Conservation (phyloP, 2,888 invertebrate species). For the Tinea semifulvella region DNA sequence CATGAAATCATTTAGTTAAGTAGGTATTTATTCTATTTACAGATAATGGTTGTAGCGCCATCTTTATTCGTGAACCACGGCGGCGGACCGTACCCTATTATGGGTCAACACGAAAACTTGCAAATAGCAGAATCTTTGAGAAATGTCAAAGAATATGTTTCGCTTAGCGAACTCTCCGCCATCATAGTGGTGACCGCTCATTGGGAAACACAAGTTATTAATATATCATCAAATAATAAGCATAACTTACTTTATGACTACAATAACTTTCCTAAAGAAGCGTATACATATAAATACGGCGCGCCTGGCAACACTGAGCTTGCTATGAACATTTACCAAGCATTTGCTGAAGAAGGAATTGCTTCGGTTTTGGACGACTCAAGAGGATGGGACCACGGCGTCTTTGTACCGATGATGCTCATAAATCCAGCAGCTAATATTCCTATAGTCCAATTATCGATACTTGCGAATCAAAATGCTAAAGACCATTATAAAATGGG, state of each 20-base stretch:
- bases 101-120: slow-evolving; percentile 28
- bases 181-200: slow-evolving; percentile 35
- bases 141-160: slow-evolving; percentile 26
- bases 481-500: slow-evolving; percentile 30
- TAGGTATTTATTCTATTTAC: too few species aligned
- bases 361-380: slow-evolving; percentile 25
- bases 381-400: slow-evolving; percentile 41
- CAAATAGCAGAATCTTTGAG: slow-evolving; percentile 26
- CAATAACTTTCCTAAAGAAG: slow-evolving; percentile 31
- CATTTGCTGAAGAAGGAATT: slow-evolving; percentile 28
- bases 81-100: slow-evolving; percentile 31
- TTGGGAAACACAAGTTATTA: slow-evolving; percentile 30
- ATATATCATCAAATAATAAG: slow-evolving; percentile 28
- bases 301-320: slow-evolving; percentile 29
- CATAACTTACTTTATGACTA: slow-evolving; percentile 34
- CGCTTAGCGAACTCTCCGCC: slow-evolving; percentile 27
- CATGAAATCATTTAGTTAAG: too few species aligned
- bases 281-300: slow-evolving; percentile 30
- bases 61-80: slow-evolving; percentile 37
- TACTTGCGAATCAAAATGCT: slow-evolving; percentile 31
- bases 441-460: slow-evolving; percentile 34
- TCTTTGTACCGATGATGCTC: slow-evolving; percentile 38
- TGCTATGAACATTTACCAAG: slow-evolving; percentile 28
- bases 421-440: slow-evolving; percentile 32
- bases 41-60: too few species aligned